Evolutionary conservation across 1,140 invertebrate genomes (phyloP), one percentile per base, ranked within the genome.

Genomic region (Neomicropteryx cornuta): DNA sequence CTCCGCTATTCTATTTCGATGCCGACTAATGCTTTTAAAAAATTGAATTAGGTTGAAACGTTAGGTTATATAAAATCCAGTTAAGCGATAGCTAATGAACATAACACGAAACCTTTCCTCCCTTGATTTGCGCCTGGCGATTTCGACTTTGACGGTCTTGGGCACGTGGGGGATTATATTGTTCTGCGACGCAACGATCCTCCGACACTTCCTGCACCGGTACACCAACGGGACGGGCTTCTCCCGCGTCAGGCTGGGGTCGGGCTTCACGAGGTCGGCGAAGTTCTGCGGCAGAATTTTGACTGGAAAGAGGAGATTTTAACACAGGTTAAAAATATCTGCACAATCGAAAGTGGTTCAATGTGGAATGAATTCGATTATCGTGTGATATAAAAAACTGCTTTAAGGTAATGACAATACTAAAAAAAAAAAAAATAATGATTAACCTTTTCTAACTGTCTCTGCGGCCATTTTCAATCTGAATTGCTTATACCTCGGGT

Each of bases 211-310:
- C 52, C 75, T 78, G 53, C 86, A 90, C 19, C 81, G 67, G 53
- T 85, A 87, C 0, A 86, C 84, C 24, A 81, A 76, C 3, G 85
- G 83, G 44, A 88, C 83, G 18, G 87, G 86, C 44, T 77, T 71
- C 37, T 79, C 79, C 11, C 76, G 75, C 1, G 72, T 73, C 16
- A 87, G 54, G n/a, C 79, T 77, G 1, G 87, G 85, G 64, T 90
- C 86, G 2, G 79, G 66, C 58, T 84, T 85, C 2, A 90, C 71
- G 6, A 88, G 64, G 55, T 83, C 80, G 35, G 74, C 69, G 47
- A 81, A 87, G 40, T 72, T 73, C 52, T 81, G 80, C 1, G 85
- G 84, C 32, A 90, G 61, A 47, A 90, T 87, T 66, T 83, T 86
- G 0, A 80, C 84, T 77, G 50, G 3, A 66, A 68, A 28, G 22